Evolutionary conservation across 2,113 vertebrate species (phyloP), one percentile per base, ranked within the genome.

Genomic region (Neoarius graeffei): DNA sequence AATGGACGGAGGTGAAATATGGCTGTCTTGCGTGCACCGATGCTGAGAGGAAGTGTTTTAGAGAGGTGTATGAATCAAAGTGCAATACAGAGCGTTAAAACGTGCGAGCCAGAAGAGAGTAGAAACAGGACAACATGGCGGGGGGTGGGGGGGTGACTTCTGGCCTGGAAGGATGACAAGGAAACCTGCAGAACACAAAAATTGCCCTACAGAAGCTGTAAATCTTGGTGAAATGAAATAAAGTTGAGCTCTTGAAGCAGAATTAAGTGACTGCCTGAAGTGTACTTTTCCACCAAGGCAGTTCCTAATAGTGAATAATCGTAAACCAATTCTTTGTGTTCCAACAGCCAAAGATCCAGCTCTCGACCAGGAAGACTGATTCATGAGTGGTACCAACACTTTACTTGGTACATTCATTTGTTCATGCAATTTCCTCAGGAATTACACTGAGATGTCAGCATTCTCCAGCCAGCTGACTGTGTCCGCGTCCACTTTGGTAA

Each of bases 1-100:
- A 92, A 95, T 93, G 89, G 35, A 87, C 83, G 90, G 87, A 91
- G 81, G 0, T 91, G 88, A 94, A 93, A 93, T 92, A 93, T 93
- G 91, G 92, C 90, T 88, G 83, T 84, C 89, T 89, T 86, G 82
- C 85, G 76, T 66, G 48, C 5, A 19, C 76, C 54, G 82, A 76
- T 67, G 86, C 74, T 90, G 82, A 81, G 81, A 87, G 89, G 83
- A 81, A 85, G 89, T 86, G 90, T 90, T 91, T 88, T 64, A 17
- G 56, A 59, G 77, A 82, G 79, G 77, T 15, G 67, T 56, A 87
- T 71, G 84, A 90, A 88, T 91, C 90, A 90, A 77, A 77, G 71
- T 84, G 60, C 89, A 88, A 30, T 27, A n/a, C 35, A 4, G 14
- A 25, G 80, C 23, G 25, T 62, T 74, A 5, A 6, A 57, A 88